These are phyloP conservation scores for Drosophila funebris DNA, from an alignment of 1,140 invertebrate genomes.

Conservation along the genomic window DNA sequence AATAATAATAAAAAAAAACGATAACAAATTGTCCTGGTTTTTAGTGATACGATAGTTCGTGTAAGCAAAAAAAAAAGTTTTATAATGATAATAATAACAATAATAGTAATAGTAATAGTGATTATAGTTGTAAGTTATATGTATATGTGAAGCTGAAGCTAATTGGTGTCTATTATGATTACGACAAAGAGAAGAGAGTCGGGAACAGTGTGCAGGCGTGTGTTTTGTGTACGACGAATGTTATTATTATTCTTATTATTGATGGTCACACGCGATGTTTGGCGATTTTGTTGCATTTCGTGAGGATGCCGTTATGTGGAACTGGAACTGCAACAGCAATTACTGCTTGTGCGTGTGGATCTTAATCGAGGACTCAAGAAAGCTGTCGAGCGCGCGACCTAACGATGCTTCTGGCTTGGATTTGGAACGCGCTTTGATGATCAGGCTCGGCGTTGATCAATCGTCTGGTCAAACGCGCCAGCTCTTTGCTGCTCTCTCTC, in stretches of 20 bases:
- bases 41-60: background rate
- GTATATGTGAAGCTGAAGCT: background rate
- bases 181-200: background rate
- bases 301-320: background rate
- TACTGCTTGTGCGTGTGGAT: background rate
- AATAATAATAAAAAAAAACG: conserved; percentile 8
- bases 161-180: conserved; percentile 15
- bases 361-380: conserved; percentile 15
- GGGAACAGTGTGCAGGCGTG: conserved; percentile 21
- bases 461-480: conserved; percentile 36
- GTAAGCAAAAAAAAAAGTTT: conserved; percentile 14
- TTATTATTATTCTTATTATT: conserved; percentile 21
- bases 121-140: background rate
- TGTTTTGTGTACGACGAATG: conserved; percentile 43
- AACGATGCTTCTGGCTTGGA: conserved; percentile 73
- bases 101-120: background rate
- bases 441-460: conserved; percentile 50
- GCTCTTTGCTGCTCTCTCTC: conserved; percentile 29
- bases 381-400: conserved; percentile 36
- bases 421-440: conserved; percentile 73
- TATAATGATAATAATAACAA: conserved; percentile 4
- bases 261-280: conserved; percentile 28
- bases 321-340: background rate
- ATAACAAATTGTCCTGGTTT: conserved; percentile 16
- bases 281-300: conserved; percentile 63